Evolutionary conservation across 2,888 invertebrate genomes (phyloP).

Genomic region (Tetragnatha montana): DNA sequence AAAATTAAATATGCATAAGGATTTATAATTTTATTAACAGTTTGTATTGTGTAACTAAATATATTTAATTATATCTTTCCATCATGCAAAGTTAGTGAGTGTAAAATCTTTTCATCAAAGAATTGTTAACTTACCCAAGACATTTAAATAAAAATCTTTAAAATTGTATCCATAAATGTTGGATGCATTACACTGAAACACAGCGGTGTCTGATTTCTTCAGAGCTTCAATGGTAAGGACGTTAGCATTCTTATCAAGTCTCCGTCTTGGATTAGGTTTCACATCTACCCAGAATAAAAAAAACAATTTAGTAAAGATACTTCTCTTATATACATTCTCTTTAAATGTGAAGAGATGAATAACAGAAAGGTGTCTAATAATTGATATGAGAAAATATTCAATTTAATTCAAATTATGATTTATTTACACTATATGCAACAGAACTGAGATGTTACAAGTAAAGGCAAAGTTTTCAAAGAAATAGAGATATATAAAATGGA

Average conservation of each 20-base stretch:
- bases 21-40: not conserved
- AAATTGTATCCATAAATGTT: slow-evolving; percentile 98
- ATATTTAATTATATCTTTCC: not conserved
- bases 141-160: slow-evolving; percentile 97
- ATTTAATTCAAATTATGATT: no score
- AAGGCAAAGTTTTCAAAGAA: no score
- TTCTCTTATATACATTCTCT: not conserved
- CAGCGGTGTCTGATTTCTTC: slow-evolving; percentile 92
- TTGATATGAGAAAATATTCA: no score
- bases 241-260: slow-evolving; percentile 80
- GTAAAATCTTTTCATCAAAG: not conserved
- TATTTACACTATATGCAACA: no score
- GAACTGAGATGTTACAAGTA: no score
- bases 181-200: slow-evolving; percentile 99
- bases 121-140: slow-evolving; percentile 82
- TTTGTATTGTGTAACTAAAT: not conserved
- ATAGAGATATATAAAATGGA: no score
- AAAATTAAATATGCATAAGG: not conserved
- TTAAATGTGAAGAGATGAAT: no score
- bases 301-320: not conserved
- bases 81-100: not conserved
- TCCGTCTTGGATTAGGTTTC: slow-evolving; percentile 84
- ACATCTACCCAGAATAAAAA: slow-evolving; percentile 78
- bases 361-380: no score
- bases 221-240: slow-evolving; percentile 86